A percentile compares a stretch with the other conserved stretches of the same genome.
phyloP scores from a whole-genome alignment of 2,888 invertebrate genomes.

The Aleiodes testaceus region DNA sequence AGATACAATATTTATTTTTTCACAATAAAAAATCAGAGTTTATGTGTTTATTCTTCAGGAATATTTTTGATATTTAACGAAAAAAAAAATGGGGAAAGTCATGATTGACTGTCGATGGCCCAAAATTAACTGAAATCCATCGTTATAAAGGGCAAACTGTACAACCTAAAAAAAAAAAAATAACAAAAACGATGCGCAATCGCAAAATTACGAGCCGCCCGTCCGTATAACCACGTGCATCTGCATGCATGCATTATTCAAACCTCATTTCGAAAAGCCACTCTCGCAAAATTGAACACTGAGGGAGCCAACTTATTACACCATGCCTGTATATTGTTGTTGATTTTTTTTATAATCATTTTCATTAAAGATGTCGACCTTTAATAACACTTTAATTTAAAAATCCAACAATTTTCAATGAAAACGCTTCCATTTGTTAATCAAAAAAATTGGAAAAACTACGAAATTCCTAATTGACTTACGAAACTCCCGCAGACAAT shows the following conservation, averaged over 20 bases:
- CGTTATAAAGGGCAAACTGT: constrained; percentile 19
- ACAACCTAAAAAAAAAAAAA: constrained; percentile 8
- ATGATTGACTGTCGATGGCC: constrained; percentile 22
- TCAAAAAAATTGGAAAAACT: too few species aligned
- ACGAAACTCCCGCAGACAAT: neutral
- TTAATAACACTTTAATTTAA: too few species aligned
- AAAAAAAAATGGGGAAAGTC: neutral
- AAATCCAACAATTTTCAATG: too few species aligned
- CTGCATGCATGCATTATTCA: constrained; percentile 56
- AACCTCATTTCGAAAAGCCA: constrained; percentile 56
- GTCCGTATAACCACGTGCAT: constrained; percentile 50
- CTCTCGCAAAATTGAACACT: constrained; percentile 54
- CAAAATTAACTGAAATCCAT: constrained; percentile 16
- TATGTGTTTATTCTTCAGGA: neutral
- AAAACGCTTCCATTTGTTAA: too few species aligned
- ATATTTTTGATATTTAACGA: too few species aligned
- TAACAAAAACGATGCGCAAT: constrained; percentile 52
- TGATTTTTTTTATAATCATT: neutral
- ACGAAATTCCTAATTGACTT: constrained; percentile 7
- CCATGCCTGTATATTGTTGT: constrained; percentile 6
- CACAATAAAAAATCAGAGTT: too few species aligned
- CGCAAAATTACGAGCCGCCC: constrained; percentile 51
- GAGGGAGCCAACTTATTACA: constrained; percentile 42
- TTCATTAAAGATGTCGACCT: neutral
- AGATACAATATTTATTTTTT: too few species aligned